Conservation (phyloP, 2,113 vertebrate genomes). For the Leucopternis melanops region DNA sequence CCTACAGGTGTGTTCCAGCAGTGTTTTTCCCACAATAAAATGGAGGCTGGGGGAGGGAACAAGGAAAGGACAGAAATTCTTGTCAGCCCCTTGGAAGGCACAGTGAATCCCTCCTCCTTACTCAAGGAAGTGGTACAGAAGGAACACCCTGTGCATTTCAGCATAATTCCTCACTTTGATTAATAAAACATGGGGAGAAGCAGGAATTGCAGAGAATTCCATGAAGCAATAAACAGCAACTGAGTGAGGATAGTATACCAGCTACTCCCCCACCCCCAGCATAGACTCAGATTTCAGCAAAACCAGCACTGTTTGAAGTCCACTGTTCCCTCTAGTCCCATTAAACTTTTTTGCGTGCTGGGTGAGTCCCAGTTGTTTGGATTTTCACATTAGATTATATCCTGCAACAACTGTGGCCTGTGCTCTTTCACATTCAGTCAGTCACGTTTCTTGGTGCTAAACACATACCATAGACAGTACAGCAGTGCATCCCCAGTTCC, state of each 20-base stretch:
- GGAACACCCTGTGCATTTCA: neutral
- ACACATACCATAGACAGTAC: neutral
- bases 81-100: neutral
- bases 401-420: neutral
- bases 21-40: neutral
- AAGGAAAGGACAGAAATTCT: neutral
- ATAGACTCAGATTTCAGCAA: neutral
- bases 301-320: neutral
- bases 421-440: neutral
- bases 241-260: neutral
- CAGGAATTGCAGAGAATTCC: conserved; percentile 10
- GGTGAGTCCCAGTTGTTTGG: neutral
- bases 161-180: neutral
- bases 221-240: conserved; percentile 2
- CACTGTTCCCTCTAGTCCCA: neutral
- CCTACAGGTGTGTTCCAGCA: neutral
- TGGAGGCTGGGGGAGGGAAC: neutral
- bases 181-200: conserved; percentile 16
- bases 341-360: neutral
- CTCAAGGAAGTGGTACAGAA: neutral
- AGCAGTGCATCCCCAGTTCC: neutral
- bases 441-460: neutral
- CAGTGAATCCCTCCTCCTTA: neutral
- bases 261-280: neutral
- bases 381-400: conserved; percentile 21